Base-by-base conservation (phyloP, 2,113 vertebrate genomes). In the Calypte anna region DNA sequence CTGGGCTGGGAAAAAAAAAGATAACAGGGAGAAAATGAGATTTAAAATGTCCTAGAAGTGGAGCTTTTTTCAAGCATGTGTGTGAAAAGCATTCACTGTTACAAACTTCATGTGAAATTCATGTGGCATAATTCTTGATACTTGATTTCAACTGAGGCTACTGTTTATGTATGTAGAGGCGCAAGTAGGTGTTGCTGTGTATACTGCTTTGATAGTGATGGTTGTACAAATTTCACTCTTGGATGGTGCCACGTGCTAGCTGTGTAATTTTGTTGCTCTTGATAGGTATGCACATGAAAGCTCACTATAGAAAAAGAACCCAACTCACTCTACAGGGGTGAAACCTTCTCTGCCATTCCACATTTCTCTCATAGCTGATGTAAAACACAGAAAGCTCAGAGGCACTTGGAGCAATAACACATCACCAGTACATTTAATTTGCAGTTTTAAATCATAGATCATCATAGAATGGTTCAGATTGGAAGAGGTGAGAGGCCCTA, bases 331-430 rank as follows among this genome's bases (percentile, higher is more conserved):
- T 38, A 36, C 2, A 14, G 51, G 25, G 33, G 31, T 70, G 59
- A 67, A 78, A 30, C 15, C 24, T 38, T 28, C 44, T 80, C 28
- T 88, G 36, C 12, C 2, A 1, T 69, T 86, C 44, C 8, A 10
- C 0, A 0, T 44, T 53, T 64, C 24, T 57, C 20, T 57, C 0
- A 0, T 9, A 55, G 10, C 20, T 84, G 31, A 2, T 28, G 16
- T 23, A 44, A 27, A 84, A 59, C 27, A 25, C 3, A 9, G 20
- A 70, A 88, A 74, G 48, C 21, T 85, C 40, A 12, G 5, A 4
- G 38, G 12, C 0, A 5, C 14, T 69, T 6, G 6, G 31, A 30
- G 40, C 31, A 46, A 12, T 81, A 50, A 77, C 55, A 31, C 21
- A 7, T 59, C 50, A 12, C 43, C 2, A 24, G 55, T 12, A n/a